Base-by-base conservation (phyloP, 2,888 invertebrate species). In the Actias luna region DNA sequence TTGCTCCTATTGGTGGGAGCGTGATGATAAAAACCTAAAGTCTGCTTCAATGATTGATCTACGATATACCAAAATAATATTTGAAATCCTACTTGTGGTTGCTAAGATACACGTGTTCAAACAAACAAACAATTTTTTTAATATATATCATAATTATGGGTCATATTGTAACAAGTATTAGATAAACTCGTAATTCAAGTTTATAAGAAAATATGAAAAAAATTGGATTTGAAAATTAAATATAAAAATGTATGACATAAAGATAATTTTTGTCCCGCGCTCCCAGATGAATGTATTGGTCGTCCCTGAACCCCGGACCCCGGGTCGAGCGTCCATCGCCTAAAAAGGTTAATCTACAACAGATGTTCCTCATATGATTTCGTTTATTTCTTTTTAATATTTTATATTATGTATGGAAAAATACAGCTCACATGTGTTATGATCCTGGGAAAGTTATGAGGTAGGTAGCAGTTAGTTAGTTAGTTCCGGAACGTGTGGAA, bases 291-390 rank as follows among this genome's bases (percentile, higher is more conserved):
- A 29, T 29, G 14, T 25, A 27, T 27, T 14, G 29, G 16, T 25
- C 22, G 12, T 50, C 46, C 22, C 22, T 25, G 46, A 10, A 25
- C 8, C 36, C 36, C 62, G 57, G 29, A 33, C 62, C 25, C n/a
- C 16, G 27, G 29, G 36, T 27, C 36, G 60, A 10, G 35, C 36
- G 33, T 42, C 59, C 52, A 29, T 27, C 65, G 63, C 59, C 65
- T 67, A 65, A 68, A 69, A 69, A 66, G 66, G 59, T 58, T 61
- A 64, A 65, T 69, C 66, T 69, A 46, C 42, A 62, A 58, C 76
- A 75, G 70, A 72, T 74, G 75, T 59, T 72, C 70, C 61, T 58
- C 58, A 65, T 68, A 65, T 63, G 65, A 66, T 61, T 60, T 60
- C 57, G 59, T 64, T n/a, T 68, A 67, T 69, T 69, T 65, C 63